These are phyloP conservation scores for Halcyon malimbica DNA, from an alignment of 2,113 vertebrate genomes.

Conservation along the genomic window DNA sequence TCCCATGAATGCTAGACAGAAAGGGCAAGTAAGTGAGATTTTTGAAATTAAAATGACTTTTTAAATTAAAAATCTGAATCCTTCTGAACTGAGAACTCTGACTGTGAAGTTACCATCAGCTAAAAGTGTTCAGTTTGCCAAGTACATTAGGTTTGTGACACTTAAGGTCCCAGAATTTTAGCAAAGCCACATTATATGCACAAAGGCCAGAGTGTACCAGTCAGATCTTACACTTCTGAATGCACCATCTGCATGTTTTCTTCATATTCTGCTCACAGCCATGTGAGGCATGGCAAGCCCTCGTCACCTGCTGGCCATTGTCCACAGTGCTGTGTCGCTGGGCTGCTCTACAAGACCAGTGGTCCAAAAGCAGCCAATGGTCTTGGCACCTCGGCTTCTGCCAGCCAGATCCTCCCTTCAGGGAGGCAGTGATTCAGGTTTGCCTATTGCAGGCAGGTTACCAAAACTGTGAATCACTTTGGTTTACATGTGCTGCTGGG, in stretches of 20 bases:
- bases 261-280: not conserved
- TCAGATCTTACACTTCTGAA: not conserved
- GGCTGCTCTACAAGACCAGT: too few relatives aligned
- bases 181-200: not conserved
- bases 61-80: not conserved
- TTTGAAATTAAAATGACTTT: not conserved
- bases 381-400: accelerated
- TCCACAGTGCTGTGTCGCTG: accelerated
- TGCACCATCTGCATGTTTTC: not conserved
- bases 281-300: not conserved
- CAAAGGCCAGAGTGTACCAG: not conserved
- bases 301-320: not conserved
- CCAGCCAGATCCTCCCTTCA: not conserved
- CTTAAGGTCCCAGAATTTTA: not conserved
- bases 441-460: not conserved
- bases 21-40: not conserved
- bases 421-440: not conserved
- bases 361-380: not conserved
- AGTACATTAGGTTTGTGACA: not conserved
- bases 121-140: not conserved
- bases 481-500: not conserved
- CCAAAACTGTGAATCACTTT: not conserved
- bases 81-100: not conserved
- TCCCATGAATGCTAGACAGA: not conserved
- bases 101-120: not conserved